Percentiles rank a stretch among this genome's conserved stretches.
Conservation (phyloP, 1,140 invertebrate genomes). For the Neuroterus valhalla region DNA sequence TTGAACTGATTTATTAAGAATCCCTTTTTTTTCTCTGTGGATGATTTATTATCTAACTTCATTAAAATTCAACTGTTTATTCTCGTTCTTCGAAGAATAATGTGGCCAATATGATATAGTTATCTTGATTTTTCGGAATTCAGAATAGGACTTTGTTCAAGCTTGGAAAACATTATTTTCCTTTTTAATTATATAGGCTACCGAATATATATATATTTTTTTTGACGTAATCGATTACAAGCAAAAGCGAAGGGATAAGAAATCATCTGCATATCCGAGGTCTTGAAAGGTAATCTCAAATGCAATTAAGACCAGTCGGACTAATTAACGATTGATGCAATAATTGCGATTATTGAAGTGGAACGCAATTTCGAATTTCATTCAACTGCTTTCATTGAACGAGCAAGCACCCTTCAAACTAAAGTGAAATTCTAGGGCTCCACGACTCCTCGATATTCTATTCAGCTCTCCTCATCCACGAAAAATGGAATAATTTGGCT, state of each 20-base stretch:
- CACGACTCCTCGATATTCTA: slow-evolving; percentile 18
- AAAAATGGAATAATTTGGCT: slow-evolving; percentile 1
- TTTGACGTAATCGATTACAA: not conserved
- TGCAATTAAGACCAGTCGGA: slow-evolving; percentile 38
- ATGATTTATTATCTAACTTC: no score
- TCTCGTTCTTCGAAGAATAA: no score
- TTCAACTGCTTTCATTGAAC: slow-evolving; percentile 47
- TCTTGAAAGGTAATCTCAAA: slow-evolving; percentile 43
- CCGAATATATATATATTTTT: no score
- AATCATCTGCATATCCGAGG: not conserved
- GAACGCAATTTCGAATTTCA: slow-evolving; percentile 51
- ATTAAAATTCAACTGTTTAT: no score
- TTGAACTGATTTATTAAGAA: no score
- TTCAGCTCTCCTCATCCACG: not conserved
- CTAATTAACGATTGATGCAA: slow-evolving; percentile 47
- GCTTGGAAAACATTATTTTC: no score
- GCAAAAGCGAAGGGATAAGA: not conserved
- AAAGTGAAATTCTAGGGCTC: slow-evolving; percentile 14
- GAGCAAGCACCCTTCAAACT: slow-evolving; percentile 31
- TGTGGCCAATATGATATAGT: no score
- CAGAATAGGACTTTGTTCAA: no score
- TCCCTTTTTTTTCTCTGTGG: no score
- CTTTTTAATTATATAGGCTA: no score
- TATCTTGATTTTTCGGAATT: no score
- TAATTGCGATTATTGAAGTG: slow-evolving; percentile 53